These are phyloP conservation scores for Myxocyprinus asiaticus DNA, from an alignment of 2,113 vertebrate genomes.

Conservation along the genomic window DNA sequence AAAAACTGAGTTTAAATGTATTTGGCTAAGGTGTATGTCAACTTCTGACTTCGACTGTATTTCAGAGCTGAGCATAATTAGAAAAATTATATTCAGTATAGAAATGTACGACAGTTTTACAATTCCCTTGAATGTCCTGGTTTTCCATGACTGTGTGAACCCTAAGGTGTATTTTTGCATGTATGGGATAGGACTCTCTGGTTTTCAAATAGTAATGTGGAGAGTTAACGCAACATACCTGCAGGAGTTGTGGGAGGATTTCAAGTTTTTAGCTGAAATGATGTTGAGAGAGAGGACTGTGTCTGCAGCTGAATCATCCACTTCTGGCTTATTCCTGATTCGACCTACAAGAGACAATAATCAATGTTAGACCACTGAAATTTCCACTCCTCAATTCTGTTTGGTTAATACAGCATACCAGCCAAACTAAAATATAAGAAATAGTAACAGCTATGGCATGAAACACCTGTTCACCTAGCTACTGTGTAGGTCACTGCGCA, in stretches of 20 bases:
- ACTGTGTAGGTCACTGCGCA: no score
- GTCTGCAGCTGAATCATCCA: slow-evolving; percentile 88
- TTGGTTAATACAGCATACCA: no score
- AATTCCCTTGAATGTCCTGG: no score
- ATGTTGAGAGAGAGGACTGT: slow-evolving; percentile 95
- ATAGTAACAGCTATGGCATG: neutral
- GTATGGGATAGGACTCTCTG: neutral
- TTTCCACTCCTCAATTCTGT: no score
- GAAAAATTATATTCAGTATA: no score
- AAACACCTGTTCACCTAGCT: neutral
- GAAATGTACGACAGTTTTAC: no score
- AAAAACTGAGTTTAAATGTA: no score
- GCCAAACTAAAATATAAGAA: no score
- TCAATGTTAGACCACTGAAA: neutral
- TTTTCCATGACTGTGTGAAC: no score
- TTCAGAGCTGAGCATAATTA: no score
- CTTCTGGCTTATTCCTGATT: slow-evolving; percentile 91
- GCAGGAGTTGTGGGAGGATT: slow-evolving; percentile 91
- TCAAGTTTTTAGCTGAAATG: slow-evolving; percentile 96
- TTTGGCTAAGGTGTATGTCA: no score
- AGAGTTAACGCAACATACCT: slow-evolving; percentile 72
- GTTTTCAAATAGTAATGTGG: neutral
- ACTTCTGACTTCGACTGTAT: no score
- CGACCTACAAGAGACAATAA: slow-evolving; percentile 75
- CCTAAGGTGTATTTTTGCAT: neutral